Percentiles rank a stretch among this genome's conserved stretches.
Conservation (phyloP, 2,888 invertebrate species). For the Macrostomum cliftonense region DNA sequence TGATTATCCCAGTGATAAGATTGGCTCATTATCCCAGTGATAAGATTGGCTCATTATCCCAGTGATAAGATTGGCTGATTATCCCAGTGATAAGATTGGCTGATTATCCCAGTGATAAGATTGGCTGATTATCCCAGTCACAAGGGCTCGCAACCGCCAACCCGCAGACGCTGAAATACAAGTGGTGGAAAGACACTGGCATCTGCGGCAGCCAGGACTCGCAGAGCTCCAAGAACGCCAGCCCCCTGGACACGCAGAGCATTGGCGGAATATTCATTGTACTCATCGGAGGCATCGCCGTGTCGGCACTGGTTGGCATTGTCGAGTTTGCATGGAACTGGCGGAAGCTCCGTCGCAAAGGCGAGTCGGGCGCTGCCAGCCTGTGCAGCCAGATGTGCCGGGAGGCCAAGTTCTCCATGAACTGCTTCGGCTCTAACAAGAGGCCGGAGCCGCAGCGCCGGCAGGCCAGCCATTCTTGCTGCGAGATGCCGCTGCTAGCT, state of each 20-base stretch:
- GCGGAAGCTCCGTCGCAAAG: slow-evolving; percentile 30
- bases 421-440: slow-evolving; percentile 62
- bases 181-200: slow-evolving; percentile 85
- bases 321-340: slow-evolving; percentile 70
- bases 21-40: no score
- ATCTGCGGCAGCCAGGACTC: neutral
- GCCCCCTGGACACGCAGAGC: slow-evolving; percentile 75
- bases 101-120: no score
- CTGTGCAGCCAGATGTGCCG: slow-evolving; percentile 81
- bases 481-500: no score
- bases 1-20: no score
- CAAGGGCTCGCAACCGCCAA: no score
- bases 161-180: slow-evolving; percentile 54
- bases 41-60: no score
- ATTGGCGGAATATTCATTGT: slow-evolving; percentile 83
- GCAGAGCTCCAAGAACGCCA: slow-evolving; percentile 47
- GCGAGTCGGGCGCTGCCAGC: no score
- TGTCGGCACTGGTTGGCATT: slow-evolving; percentile 75
- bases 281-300: slow-evolving; percentile 62
- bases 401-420: slow-evolving; percentile 70
- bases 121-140: no score
- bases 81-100: no score
- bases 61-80: no score
- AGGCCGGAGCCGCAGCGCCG: slow-evolving; percentile 44
- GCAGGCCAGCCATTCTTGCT: no score